Evolutionary conservation across 1,140 invertebrate species (phyloP).

Genomic region (Megalonaias nervosa): DNA sequence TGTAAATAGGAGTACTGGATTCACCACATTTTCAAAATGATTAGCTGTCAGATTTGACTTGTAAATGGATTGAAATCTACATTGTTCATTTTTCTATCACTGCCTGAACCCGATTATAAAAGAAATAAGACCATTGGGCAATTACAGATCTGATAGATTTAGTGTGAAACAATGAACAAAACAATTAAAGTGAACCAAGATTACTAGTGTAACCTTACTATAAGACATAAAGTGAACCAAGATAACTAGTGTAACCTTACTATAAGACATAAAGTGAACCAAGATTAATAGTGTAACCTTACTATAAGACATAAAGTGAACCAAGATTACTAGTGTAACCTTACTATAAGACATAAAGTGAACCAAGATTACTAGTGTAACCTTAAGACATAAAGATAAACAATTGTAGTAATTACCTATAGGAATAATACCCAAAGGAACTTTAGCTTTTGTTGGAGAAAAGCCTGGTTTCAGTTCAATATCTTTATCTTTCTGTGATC

Average conservation of each 20-base stretch:
- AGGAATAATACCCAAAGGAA: constrained; percentile 66
- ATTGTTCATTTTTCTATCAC: too few relatives aligned
- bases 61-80: too few relatives aligned
- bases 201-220: not conserved
- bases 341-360: not conserved
- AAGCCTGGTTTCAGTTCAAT: constrained; percentile 53
- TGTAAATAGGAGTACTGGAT: too few relatives aligned
- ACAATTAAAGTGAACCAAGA: not conserved
- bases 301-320: not conserved
- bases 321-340: not conserved
- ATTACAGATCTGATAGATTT: too few relatives aligned
- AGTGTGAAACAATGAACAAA: too few relatives aligned
- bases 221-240: not conserved
- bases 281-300: not conserved
- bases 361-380: not conserved
- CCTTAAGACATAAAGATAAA: not conserved
- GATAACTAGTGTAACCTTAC: not conserved
- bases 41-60: too few relatives aligned
- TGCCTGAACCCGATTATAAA: too few relatives aligned
- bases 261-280: not conserved
- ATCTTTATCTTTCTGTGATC: constrained; percentile 50
- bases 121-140: too few relatives aligned
- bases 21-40: too few relatives aligned
- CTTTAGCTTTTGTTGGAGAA: constrained; percentile 38
- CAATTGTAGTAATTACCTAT: constrained; percentile 45